A percentile compares a stretch with the other conserved stretches of the same genome.
Conservation (phyloP, 2,797 vertebrate genomes). For the Sarcophilus harrisii region DNA sequence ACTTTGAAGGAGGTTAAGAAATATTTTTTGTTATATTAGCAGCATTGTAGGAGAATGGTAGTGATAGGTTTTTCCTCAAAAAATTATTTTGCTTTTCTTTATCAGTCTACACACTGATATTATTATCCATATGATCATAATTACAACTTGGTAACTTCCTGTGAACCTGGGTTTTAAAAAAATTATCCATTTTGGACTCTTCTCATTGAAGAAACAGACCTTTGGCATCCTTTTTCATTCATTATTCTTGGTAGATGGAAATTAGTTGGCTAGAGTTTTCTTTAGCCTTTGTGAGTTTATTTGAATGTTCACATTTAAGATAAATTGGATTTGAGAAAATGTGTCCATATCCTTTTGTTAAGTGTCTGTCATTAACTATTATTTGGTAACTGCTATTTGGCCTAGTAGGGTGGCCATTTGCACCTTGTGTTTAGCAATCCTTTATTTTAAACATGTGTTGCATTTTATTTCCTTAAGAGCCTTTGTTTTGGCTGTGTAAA, state of each 20-base stretch:
- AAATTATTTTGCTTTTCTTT: constrained; percentile 31
- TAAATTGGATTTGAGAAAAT: constrained; percentile 24
- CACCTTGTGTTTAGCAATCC: constrained; percentile 24
- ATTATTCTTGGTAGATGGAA: constrained; percentile 1
- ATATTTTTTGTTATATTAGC: constrained; percentile 28
- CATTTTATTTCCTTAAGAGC: background rate
- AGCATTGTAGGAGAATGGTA: background rate
- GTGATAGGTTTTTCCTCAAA: constrained; percentile 27
- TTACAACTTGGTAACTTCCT: constrained; percentile 38
- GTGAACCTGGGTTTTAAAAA: constrained; percentile 23
- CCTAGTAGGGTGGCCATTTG: constrained; percentile 14
- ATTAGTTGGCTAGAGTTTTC: constrained; percentile 12
- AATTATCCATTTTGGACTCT: constrained; percentile 1
- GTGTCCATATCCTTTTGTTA: background rate
- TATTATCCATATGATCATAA: background rate
- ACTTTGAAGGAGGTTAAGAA: constrained; percentile 42
- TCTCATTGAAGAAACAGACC: background rate
- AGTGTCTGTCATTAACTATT: constrained; percentile 19
- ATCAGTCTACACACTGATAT: background rate
- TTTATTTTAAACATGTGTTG: background rate
- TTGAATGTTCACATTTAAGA: constrained; percentile 26
- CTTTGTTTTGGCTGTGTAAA: constrained; percentile 1
- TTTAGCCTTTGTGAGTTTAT: constrained; percentile 36
- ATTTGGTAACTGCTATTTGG: constrained; percentile 34
- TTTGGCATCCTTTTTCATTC: background rate